Percentiles rank a stretch among this genome's conserved stretches.
phyloP scores from a whole-genome alignment of 2,113 vertebrate genomes.

The Noctilio leporinus region DNA sequence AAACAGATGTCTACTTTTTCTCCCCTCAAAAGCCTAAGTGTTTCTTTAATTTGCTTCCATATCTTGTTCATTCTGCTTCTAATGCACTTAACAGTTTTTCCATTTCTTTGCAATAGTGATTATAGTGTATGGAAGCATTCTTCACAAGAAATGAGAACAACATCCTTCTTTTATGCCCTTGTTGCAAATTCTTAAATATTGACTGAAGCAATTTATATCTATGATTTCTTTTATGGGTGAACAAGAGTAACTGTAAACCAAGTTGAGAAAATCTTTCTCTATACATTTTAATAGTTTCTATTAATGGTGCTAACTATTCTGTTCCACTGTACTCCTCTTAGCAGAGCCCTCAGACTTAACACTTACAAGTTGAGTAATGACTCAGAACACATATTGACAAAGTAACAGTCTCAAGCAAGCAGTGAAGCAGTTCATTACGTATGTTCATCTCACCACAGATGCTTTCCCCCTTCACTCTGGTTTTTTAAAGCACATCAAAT shows the following conservation, averaged over 20 bases:
- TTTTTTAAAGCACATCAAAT: constrained; percentile 55
- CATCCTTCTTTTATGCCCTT: neutral
- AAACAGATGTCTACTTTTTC: neutral
- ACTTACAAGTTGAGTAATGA: constrained; percentile 43
- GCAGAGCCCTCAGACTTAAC: constrained; percentile 7
- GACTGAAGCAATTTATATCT: neutral
- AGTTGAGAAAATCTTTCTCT: neutral
- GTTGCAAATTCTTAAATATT: neutral
- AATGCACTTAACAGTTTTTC: neutral
- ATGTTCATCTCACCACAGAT: constrained; percentile 62
- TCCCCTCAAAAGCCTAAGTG: neutral
- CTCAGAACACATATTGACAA: constrained; percentile 8
- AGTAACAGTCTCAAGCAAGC: constrained; percentile 44
- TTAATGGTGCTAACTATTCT: constrained; percentile 7
- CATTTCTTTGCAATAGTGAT: neutral
- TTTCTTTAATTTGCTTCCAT: neutral
- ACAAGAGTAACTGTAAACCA: neutral
- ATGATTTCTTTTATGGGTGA: neutral
- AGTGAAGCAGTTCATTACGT: constrained; percentile 31
- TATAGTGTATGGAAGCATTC: neutral
- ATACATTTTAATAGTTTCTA: neutral
- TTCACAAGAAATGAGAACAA: neutral
- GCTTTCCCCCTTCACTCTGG: neutral
- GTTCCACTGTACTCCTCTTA: neutral
- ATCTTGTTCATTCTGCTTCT: neutral